Evolutionary conservation across 2,113 vertebrate species (phyloP).

Genomic region (Ranitomeya imitator): DNA sequence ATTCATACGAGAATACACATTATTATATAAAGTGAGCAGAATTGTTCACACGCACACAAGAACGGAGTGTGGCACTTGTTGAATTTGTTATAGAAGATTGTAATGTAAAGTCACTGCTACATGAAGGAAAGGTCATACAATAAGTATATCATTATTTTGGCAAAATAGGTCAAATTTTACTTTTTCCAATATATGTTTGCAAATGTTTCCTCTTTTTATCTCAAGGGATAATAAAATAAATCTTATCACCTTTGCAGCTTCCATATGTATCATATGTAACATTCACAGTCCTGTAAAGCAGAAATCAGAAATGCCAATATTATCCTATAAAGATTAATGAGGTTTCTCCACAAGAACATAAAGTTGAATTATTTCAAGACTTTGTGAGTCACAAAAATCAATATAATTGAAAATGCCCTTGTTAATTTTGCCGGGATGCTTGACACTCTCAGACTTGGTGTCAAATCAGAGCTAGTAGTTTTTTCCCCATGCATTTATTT

Average conservation of each 20-base stretch:
- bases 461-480: conserved; percentile 5
- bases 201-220: neutral
- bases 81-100: too few species aligned
- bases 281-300: conserved; percentile 13
- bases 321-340: conserved; percentile 51
- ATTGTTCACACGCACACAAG: too few species aligned
- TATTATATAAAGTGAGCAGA: too few species aligned
- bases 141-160: neutral
- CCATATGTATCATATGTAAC: conserved; percentile 22
- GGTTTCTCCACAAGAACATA: conserved; percentile 44
- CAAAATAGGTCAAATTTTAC: neutral
- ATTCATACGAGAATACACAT: too few species aligned
- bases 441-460: conserved; percentile 20
- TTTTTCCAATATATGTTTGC: neutral
- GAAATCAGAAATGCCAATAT: conserved; percentile 53
- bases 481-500: neutral
- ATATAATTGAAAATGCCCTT: conserved; percentile 46
- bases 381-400: conserved; percentile 37
- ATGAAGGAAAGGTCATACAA: too few species aligned
- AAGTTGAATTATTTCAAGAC: conserved; percentile 36
- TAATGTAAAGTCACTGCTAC: too few species aligned
- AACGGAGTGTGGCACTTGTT: too few species aligned
- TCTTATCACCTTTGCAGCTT: conserved; percentile 23
- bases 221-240: neutral
- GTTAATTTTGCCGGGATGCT: conserved; percentile 39